These are phyloP conservation scores for Drosophila paramelanica DNA, from an alignment of 2,888 invertebrate species.

Conservation along the genomic window DNA sequence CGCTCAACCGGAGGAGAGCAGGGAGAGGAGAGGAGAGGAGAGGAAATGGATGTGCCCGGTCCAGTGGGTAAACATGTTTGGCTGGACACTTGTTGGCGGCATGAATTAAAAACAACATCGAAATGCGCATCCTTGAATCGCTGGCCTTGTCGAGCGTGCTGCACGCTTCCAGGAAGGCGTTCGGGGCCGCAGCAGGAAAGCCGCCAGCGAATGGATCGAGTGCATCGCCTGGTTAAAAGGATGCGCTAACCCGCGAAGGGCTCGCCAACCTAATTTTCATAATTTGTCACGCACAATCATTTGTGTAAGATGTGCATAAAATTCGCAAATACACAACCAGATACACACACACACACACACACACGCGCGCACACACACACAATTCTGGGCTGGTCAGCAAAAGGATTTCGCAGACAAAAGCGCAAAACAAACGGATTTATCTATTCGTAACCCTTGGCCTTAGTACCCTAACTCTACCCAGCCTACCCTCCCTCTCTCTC, in stretches of 20 bases:
- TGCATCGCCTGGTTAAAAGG: slow-evolving; percentile 24
- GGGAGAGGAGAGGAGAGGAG: slow-evolving; percentile 18
- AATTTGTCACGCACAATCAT: slow-evolving; percentile 80
- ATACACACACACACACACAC: slow-evolving; percentile 6
- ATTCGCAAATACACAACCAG: slow-evolving; percentile 52
- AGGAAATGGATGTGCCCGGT: slow-evolving; percentile 10
- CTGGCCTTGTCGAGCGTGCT: slow-evolving; percentile 28
- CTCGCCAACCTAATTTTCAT: slow-evolving; percentile 69
- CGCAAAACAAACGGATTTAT: slow-evolving; percentile 75
- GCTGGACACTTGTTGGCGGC: slow-evolving; percentile 39
- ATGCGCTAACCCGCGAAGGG: slow-evolving; percentile 58
- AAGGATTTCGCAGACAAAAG: slow-evolving; percentile 73
- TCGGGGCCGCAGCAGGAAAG: slow-evolving; percentile 21
- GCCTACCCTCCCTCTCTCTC: background rate
- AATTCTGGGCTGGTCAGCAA: slow-evolving; percentile 55
- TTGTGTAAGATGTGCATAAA: slow-evolving; percentile 61
- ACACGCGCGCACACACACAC: slow-evolving; percentile 4
- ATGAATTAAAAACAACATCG: slow-evolving; percentile 40
- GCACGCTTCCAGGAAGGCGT: slow-evolving; percentile 45
- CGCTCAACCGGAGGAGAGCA: slow-evolving; percentile 34
- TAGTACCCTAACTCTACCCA: slow-evolving; percentile 23
- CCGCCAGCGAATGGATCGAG: slow-evolving; percentile 1
- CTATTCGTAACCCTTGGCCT: slow-evolving; percentile 69
- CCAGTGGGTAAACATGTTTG: slow-evolving; percentile 32
- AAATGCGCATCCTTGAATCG: too few species aligned